A percentile compares a stretch with the other conserved stretches of the same genome.
These are phyloP conservation scores for Nothura maculosa DNA, from an alignment of 2,797 vertebrate species.

Conservation along the genomic window DNA sequence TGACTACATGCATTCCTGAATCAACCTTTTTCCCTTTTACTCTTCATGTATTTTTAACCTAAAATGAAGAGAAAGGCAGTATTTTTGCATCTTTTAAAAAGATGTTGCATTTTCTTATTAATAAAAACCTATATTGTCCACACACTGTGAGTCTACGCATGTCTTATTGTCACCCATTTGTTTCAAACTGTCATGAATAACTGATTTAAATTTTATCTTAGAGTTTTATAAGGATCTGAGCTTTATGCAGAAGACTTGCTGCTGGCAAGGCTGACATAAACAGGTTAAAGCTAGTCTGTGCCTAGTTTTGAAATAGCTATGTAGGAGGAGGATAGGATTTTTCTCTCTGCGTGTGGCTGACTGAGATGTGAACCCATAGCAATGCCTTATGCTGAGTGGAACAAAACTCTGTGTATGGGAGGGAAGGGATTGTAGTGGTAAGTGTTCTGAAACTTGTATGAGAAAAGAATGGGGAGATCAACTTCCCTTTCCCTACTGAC, in stretches of 20 bases:
- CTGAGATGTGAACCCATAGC: background rate
- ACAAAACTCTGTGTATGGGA: background rate
- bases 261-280: background rate
- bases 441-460: background rate
- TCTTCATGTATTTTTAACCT: conserved; percentile 19
- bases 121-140: conserved; percentile 14
- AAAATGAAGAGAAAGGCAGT: background rate
- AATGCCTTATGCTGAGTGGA: background rate
- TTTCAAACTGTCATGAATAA: conserved; percentile 3
- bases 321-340: background rate
- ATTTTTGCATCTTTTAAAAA: background rate
- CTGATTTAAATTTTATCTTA: background rate
- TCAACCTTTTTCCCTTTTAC: background rate
- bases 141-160: background rate
- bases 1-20: conserved; percentile 45
- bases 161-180: background rate
- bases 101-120: background rate
- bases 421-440: background rate
- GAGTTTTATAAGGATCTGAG: background rate
- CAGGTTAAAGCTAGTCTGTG: background rate
- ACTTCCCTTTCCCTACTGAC: background rate
- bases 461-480: background rate
- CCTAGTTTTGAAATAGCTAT: background rate
- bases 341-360: background rate
- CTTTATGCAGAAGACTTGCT: conserved; percentile 2